phyloP scores from a whole-genome alignment of 2,888 invertebrate genomes.

The Lydus trimaculatus region DNA sequence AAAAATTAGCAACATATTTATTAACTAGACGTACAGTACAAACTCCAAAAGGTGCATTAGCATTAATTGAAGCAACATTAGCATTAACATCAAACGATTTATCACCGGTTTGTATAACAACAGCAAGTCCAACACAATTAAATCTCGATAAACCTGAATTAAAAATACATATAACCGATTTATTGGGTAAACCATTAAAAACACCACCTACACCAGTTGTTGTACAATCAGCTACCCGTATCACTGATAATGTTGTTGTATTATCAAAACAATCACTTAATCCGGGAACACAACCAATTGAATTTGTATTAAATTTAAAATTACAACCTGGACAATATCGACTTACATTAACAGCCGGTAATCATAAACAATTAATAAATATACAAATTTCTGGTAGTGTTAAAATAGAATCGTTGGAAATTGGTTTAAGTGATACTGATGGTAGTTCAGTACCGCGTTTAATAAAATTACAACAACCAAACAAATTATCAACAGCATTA shows the following conservation, averaged over 20 bases:
- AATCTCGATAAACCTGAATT: constrained; percentile 77
- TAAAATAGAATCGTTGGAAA: constrained; percentile 78
- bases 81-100: constrained; percentile 63
- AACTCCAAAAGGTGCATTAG: constrained; percentile 81
- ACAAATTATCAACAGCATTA: constrained; percentile 72
- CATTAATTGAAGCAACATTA: constrained; percentile 79
- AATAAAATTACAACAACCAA: constrained; percentile 75
- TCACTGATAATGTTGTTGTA: constrained; percentile 77
- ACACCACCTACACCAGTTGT: constrained; percentile 75
- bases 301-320: constrained; percentile 81
- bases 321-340: constrained; percentile 87
- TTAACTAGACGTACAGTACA: constrained; percentile 89
- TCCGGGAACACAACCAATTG: constrained; percentile 67
- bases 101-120: constrained; percentile 84
- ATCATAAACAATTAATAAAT: constrained; percentile 61
- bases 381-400: constrained; percentile 80
- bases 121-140: constrained; percentile 81
- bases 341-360: constrained; percentile 76
- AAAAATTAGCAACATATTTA: constrained; percentile 85
- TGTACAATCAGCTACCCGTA: constrained; percentile 77
- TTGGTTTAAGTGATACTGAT: constrained; percentile 90
- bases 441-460: constrained; percentile 84
- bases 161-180: constrained; percentile 74
- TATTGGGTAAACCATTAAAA: constrained; percentile 74
- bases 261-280: constrained; percentile 71